Percentiles rank a stretch among this genome's conserved stretches.
Conservation (phyloP, 2,797 vertebrate genomes). For the Galaxias olidus region DNA sequence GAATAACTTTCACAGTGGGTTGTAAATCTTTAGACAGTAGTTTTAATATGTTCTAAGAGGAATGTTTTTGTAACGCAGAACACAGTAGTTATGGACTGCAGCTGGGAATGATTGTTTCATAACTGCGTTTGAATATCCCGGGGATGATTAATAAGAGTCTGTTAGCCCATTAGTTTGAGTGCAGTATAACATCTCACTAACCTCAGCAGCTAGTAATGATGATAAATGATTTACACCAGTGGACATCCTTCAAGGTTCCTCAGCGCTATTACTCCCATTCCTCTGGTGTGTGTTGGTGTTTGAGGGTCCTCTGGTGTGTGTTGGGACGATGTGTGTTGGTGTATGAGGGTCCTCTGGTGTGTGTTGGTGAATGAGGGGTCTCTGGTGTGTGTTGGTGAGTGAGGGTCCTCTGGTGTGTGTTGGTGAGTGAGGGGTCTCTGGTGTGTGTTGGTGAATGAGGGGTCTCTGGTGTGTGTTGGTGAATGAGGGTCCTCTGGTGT, state of each 20-base stretch:
- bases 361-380: background rate
- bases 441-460: too few relatives aligned
- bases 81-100: too few relatives aligned
- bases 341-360: too few relatives aligned
- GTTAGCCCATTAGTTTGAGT: background rate
- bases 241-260: conserved; percentile 6
- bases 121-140: too few relatives aligned
- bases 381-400: background rate
- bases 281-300: too few relatives aligned
- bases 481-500: background rate
- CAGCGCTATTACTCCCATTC: conserved; percentile 6
- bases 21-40: too few relatives aligned
- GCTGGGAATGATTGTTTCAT: too few relatives aligned
- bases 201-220: background rate
- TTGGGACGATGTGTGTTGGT: too few relatives aligned
- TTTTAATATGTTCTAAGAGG: too few relatives aligned
- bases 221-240: background rate
- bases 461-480: background rate
- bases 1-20: too few relatives aligned
- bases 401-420: background rate
- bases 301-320: too few relatives aligned
- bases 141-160: background rate
- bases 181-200: background rate
- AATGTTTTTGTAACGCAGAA: too few relatives aligned
- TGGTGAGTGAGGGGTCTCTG: background rate